These are phyloP conservation scores for Epizoanthus scotinus DNA, from an alignment of 92 coral and sea anemone species.

Conservation along the genomic window DNA sequence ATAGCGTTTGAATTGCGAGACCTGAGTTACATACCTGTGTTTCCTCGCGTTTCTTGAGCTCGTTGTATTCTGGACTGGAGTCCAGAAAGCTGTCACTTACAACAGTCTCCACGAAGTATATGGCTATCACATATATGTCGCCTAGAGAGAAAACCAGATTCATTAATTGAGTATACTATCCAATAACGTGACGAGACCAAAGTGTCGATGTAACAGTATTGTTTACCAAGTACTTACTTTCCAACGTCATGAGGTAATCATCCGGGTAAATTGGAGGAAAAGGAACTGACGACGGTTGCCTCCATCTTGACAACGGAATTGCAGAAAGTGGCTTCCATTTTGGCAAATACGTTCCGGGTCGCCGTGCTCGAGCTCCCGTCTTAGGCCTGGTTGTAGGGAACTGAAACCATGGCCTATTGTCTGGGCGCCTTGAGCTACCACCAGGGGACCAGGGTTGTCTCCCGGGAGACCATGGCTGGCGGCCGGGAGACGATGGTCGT, in stretches of 20 bases:
- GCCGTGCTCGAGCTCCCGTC: background rate
- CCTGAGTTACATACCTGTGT: constrained; percentile 11
- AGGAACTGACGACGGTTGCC: constrained; percentile 10
- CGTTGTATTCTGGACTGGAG: constrained; percentile 29
- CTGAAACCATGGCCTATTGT: constrained; percentile 1
- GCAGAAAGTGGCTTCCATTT: background rate
- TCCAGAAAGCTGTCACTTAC: constrained; percentile 36
- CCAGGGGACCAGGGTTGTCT: background rate
- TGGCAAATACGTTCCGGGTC: background rate
- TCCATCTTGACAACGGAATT: constrained; percentile 12
- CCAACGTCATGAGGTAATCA: background rate
- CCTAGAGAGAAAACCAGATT: constrained; percentile 2
- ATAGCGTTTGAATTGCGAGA: no score
- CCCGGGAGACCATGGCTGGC: background rate
- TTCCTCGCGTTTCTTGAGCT: constrained; percentile 32
- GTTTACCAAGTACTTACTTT: constrained; percentile 1
- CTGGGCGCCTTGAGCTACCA: background rate
- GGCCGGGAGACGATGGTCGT: background rate
- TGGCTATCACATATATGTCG: constrained; percentile 20
- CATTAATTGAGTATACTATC: no score
- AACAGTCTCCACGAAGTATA: constrained; percentile 30
- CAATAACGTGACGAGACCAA: background rate
- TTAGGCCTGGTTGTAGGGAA: constrained; percentile 1
- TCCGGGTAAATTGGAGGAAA: constrained; percentile 25
- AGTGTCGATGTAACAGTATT: background rate